Conservation (phyloP, 2,113 vertebrate species). For the Neodon shergylaensis region DNA sequence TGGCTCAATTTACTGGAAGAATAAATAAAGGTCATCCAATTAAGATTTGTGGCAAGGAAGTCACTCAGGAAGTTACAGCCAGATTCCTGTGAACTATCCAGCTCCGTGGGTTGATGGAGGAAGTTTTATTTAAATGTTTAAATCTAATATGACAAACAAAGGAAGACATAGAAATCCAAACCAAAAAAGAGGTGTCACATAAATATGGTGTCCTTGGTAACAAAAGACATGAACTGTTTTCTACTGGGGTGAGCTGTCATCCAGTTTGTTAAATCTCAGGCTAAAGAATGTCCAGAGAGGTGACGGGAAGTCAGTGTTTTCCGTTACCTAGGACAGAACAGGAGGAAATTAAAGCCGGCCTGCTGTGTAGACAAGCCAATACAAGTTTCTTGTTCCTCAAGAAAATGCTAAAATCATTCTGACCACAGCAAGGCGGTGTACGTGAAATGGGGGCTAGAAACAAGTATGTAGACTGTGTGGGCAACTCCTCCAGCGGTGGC, state of each 20-base stretch:
- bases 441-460: background rate
- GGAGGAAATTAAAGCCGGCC: background rate
- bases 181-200: background rate
- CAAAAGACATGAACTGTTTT: background rate
- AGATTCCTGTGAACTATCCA: background rate
- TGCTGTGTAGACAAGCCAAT: background rate
- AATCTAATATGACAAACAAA: background rate
- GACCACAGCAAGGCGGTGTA: background rate
- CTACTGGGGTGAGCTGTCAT: background rate
- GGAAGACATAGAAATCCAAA: conserved; percentile 23
- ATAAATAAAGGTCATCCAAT: conserved; percentile 11
- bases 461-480: background rate
- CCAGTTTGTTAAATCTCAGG: conserved; percentile 10
- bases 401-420: background rate
- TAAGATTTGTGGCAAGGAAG: background rate
- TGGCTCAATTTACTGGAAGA: conserved; percentile 10
- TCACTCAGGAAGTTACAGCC: conserved; percentile 34
- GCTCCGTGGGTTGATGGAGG: background rate
- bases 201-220: conserved; percentile 35
- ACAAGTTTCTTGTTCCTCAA: background rate
- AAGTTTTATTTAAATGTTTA: background rate
- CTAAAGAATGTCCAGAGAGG: background rate
- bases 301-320: background rate
- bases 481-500: background rate
- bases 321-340: background rate